A percentile compares a stretch with the other conserved stretches of the same genome.
phyloP scores from a whole-genome alignment of 2,113 vertebrate species.

The Percopsis transmontana region DNA sequence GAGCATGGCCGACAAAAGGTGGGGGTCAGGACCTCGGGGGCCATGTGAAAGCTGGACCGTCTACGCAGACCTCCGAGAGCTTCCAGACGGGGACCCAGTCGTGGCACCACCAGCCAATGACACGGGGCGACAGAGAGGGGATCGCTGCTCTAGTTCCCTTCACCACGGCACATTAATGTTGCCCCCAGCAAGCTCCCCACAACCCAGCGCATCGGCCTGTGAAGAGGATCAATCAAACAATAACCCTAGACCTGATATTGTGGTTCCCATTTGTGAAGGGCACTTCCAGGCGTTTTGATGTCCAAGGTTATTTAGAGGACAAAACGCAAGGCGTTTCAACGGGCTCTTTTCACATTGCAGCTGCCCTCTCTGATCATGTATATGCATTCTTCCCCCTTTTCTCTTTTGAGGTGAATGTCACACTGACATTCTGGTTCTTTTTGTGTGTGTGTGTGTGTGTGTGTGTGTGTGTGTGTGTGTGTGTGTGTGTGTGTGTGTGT shows the following conservation, averaged over 20 bases:
- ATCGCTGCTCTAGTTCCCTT: too few species aligned
- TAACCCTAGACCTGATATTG: not conserved
- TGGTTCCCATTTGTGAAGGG: not conserved
- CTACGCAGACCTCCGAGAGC: slow-evolving; percentile 60
- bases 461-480: not conserved
- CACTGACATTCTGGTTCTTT: slow-evolving; percentile 1
- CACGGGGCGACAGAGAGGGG: not conserved
- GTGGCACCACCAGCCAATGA: slow-evolving; percentile 3
- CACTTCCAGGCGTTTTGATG: slow-evolving; percentile 52
- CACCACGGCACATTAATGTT: too few species aligned
- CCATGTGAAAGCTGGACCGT: slow-evolving; percentile 74
- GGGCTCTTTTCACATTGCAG: slow-evolving; percentile 12
- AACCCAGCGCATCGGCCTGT: not conserved
- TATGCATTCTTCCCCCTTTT: slow-evolving; percentile 5
- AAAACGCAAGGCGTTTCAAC: slow-evolving; percentile 34
- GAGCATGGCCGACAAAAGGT: slow-evolving; percentile 63
- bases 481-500: not conserved
- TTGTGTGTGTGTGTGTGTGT: not conserved
- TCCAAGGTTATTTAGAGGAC: slow-evolving; percentile 60
- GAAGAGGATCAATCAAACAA: not conserved
- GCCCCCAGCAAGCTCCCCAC: too few species aligned
- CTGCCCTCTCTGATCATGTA: slow-evolving; percentile 22
- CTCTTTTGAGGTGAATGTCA: slow-evolving; percentile 20
- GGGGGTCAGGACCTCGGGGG: slow-evolving; percentile 76
- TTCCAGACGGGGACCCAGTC: slow-evolving; percentile 18